Percentiles rank a stretch among this genome's conserved stretches.
These are phyloP conservation scores for Toxotes lorentzi DNA, from an alignment of 2,797 vertebrate genomes.

Conservation along the genomic window DNA sequence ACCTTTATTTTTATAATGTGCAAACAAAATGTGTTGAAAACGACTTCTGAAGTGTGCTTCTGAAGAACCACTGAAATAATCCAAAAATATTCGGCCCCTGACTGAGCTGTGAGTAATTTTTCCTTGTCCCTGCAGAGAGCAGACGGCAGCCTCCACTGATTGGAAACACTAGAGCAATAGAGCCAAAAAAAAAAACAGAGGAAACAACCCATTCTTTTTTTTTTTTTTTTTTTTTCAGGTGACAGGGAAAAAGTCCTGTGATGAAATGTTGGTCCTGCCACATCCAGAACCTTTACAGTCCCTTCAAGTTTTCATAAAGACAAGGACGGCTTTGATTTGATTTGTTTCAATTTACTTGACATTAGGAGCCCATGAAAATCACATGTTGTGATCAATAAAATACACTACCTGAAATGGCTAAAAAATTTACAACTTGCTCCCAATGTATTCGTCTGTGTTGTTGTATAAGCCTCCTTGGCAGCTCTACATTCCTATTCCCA, in stretches of 20 bases:
- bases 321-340: neutral
- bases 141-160: conserved; percentile 40
- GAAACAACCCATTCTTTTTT: conserved; percentile 6
- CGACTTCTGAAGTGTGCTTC: conserved; percentile 4
- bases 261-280: neutral
- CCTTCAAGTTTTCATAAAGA: neutral
- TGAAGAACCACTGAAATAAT: conserved; percentile 10
- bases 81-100: conserved; percentile 38
- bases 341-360: neutral
- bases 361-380: neutral
- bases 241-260: neutral
- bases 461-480: neutral
- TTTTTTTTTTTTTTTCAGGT: neutral
- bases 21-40: neutral
- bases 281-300: neutral
- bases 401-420: neutral
- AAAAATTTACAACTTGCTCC: neutral
- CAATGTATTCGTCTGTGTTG: neutral
- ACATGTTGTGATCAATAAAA: neutral
- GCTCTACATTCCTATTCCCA: neutral
- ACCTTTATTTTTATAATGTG: neutral
- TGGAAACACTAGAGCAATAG: conserved; percentile 39
- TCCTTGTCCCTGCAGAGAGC: conserved; percentile 21
- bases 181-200: conserved; percentile 18
- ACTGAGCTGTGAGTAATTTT: conserved; percentile 37